phyloP scores from a whole-genome alignment of 2,113 vertebrate genomes.

The Lynx canadensis region DNA sequence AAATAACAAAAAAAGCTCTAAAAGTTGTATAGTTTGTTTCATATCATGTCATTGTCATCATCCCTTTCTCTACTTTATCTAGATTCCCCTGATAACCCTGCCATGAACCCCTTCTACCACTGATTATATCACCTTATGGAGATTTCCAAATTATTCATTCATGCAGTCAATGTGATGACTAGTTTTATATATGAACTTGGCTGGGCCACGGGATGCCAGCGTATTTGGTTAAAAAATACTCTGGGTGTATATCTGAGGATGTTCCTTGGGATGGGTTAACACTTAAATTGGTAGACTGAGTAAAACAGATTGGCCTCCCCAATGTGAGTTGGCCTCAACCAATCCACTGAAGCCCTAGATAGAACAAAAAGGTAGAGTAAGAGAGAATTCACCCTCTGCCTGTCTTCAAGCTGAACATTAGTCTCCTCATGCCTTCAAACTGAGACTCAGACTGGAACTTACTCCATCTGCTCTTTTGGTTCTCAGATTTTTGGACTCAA shows the following conservation, averaged over 20 bases:
- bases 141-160: not conserved
- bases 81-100: not conserved
- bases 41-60: not conserved
- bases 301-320: not conserved
- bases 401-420: not conserved
- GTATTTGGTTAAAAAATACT: not conserved
- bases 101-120: not conserved
- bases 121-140: not conserved
- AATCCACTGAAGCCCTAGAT: not conserved
- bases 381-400: not conserved
- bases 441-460: not conserved
- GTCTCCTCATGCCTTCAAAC: not conserved
- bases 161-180: not conserved
- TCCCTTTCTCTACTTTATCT: not conserved
- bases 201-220: rapidly evolving
- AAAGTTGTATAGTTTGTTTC: not conserved
- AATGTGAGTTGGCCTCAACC: rapidly evolving
- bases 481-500: not conserved
- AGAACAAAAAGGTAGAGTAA: not conserved
- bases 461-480: not conserved
- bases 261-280: not conserved
- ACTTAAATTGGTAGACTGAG: not conserved
- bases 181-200: not conserved
- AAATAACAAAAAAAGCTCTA: not conserved
- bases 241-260: not conserved